Evolutionary conservation across 2,797 vertebrate species (phyloP), one percentile per base, ranked within the genome.

Genomic region (Aphelocoma californica): DNA sequence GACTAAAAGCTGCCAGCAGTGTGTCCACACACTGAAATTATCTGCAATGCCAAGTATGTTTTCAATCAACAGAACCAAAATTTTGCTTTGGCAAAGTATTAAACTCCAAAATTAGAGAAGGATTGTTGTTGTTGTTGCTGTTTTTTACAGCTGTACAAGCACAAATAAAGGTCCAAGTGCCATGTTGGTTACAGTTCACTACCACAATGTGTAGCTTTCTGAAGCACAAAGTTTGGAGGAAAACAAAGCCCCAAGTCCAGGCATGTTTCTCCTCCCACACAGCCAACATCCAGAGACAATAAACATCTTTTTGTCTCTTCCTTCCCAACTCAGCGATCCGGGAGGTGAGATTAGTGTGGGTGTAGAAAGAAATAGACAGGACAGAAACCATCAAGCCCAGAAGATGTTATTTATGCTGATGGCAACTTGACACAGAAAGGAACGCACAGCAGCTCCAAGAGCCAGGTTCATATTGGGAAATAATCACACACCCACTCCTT

Each of bases 131-230:
- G 28, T 21, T 79, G 24, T 90, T 67, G 34, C 29, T 47, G 7
- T 94, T 74, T 85, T 81, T 84, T 54, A 77, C 58, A 84, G 75
- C 69, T 95, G 66, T 65, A 93, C 31, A 91, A 80, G 58, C 58
- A 85, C 78, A 96, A 92, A 86, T 56, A 78, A 64, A 88, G 85
- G 57, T 84, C 78, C 40, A 86, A 95, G 93, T n/a, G 51, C 69
- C 51, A 62, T 14, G 34, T 4, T 88, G 66, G 61, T 64, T 69
- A 61, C 53, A 80, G 31, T 15, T 72, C 25, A 51, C 36, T 58
- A 79, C 66, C 17, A 78, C 29, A 91, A 66, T 0, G 0, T 44
- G 32, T 14, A 79, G 65, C 21, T 64, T 81, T 81, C 47, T 77
- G 29, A 88, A 90, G 53, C 53, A 90, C 78, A 10, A 47, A 50